These are phyloP conservation scores for Hydropotes inermis DNA, from an alignment of 2,113 vertebrate genomes.

Conservation along the genomic window DNA sequence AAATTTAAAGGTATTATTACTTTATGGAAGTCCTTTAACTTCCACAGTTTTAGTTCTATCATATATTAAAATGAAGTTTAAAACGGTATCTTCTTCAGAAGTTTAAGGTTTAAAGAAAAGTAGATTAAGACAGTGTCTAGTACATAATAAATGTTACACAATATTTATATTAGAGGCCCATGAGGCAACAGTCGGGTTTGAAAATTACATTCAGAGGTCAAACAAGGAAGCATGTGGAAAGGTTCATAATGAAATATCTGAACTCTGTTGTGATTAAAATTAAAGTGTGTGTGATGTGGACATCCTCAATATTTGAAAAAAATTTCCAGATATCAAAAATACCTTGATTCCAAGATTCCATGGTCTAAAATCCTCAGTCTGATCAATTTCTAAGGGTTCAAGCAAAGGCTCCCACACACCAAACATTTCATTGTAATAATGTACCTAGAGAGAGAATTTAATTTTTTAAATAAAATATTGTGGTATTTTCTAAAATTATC, in stretches of 20 bases:
- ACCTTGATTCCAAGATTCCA: constrained; percentile 94
- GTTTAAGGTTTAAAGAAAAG: not conserved
- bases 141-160: not conserved
- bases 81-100: not conserved
- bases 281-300: not conserved
- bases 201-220: not conserved
- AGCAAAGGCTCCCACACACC: constrained; percentile 98
- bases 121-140: not conserved
- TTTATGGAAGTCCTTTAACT: not conserved
- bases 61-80: not conserved
- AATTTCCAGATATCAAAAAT: constrained; percentile 4
- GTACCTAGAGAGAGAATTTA: constrained; percentile 84
- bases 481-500: not conserved
- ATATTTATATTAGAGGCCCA: constrained; percentile 1
- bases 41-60: not conserved
- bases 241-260: not conserved
- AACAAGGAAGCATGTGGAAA: not conserved
- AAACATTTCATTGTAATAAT: constrained; percentile 96
- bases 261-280: not conserved
- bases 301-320: not conserved
- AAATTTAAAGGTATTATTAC: not conserved
- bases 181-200: not conserved
- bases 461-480: constrained; percentile 24
- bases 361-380: constrained; percentile 89
- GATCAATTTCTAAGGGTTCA: constrained; percentile 94